Evolutionary conservation across 2,113 vertebrate genomes (phyloP).

Genomic region (Pseudorectes ferrugineus): DNA sequence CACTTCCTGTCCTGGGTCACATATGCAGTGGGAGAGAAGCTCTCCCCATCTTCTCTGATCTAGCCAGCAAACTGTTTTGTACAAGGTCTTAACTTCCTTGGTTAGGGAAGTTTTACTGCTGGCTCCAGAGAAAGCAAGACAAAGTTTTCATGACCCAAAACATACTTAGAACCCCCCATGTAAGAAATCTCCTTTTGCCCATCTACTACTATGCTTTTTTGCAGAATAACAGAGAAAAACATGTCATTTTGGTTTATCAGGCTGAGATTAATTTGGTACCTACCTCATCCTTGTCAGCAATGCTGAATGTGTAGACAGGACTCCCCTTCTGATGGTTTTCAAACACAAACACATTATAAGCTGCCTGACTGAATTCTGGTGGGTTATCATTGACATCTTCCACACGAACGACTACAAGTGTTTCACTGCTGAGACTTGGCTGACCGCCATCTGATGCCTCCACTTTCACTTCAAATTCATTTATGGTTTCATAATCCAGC

Average conservation of each 20-base stretch:
- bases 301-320: slow-evolving; percentile 64
- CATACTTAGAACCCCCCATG: not conserved
- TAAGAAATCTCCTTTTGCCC: not conserved
- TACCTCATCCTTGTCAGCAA: slow-evolving; percentile 76
- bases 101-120: not conserved
- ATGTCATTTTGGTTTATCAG: not conserved
- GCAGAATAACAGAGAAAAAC: not conserved
- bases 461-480: slow-evolving; percentile 60
- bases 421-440: slow-evolving; percentile 22
- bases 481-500: slow-evolving; percentile 69
- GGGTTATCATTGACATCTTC: slow-evolving; percentile 75
- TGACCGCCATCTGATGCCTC: slow-evolving; percentile 71
- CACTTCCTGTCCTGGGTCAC: not conserved
- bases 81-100: not conserved
- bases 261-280: not conserved
- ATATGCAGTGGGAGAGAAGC: not conserved
- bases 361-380: slow-evolving; percentile 70
- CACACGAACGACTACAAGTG: slow-evolving; percentile 59
- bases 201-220: not conserved
- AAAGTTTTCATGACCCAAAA: not conserved
- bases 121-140: not conserved
- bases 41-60: not conserved
- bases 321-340: slow-evolving; percentile 73
- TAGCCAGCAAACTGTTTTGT: not conserved
- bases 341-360: slow-evolving; percentile 54